These are phyloP conservation scores for Acrobasis consociella DNA, from an alignment of 2,888 invertebrate genomes.

Conservation along the genomic window DNA sequence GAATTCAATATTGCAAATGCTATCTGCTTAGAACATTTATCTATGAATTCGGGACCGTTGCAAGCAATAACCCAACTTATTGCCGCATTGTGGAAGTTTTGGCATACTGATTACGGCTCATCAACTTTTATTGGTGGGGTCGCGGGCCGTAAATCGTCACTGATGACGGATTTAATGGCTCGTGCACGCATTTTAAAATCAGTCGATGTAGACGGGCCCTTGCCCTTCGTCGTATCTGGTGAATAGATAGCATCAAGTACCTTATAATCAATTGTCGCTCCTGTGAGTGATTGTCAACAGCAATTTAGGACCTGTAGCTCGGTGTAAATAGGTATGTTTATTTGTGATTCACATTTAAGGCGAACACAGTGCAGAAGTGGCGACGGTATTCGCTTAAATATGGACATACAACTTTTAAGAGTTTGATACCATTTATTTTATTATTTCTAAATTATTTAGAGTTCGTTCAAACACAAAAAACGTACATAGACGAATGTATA, in stretches of 20 bases:
- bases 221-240: slow-evolving; percentile 13
- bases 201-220: slow-evolving; percentile 32
- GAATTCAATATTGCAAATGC: slow-evolving; percentile 39
- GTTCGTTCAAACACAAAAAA: no score
- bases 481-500: no score
- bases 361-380: no score
- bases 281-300: not conserved
- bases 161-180: slow-evolving; percentile 75
- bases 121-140: slow-evolving; percentile 73
- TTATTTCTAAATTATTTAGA: no score
- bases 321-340: not conserved
- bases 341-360: not conserved
- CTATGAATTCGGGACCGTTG: slow-evolving; percentile 45
- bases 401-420: no score
- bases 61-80: slow-evolving; percentile 59
- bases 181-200: slow-evolving; percentile 67
- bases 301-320: not conserved
- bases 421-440: no score
- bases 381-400: no score
- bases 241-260: slow-evolving; percentile 19
- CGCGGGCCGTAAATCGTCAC: slow-evolving; percentile 64
- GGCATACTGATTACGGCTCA: slow-evolving; percentile 76
- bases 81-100: slow-evolving; percentile 71
- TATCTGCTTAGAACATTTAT: slow-evolving; percentile 39
- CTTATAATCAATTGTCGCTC: slow-evolving; percentile 10